A percentile compares a stretch with the other conserved stretches of the same genome.
phyloP scores from a whole-genome alignment of 2,888 invertebrate species.

The Parasteatoda lunata region DNA sequence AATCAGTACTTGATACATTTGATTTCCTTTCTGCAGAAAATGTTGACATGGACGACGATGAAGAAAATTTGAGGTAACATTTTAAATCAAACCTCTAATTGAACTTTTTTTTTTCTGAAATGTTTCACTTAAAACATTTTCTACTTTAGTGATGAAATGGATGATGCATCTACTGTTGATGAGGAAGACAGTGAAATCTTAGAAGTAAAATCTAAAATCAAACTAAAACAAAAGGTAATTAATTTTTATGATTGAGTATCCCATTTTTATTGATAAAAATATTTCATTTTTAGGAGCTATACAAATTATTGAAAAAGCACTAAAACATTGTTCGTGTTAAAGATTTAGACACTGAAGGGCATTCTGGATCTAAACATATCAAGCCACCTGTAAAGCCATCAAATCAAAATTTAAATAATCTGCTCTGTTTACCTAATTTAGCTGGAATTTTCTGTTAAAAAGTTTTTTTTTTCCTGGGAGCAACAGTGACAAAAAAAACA shows the following conservation, averaged over 20 bases:
- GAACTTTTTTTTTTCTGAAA: not conserved
- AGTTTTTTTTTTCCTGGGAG: no score
- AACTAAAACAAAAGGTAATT: slow-evolving; percentile 61
- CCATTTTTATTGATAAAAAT: not conserved
- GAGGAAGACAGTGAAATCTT: slow-evolving; percentile 70
- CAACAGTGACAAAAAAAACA: no score
- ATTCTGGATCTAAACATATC: no score
- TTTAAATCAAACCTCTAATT: not conserved
- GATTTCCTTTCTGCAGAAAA: slow-evolving; percentile 89
- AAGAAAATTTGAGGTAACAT: slow-evolving; percentile 74
- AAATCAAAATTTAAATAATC: no score
- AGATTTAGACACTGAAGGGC: no score
- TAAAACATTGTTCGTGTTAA: no score
- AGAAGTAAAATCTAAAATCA: slow-evolving; percentile 61
- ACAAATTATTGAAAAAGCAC: not conserved
- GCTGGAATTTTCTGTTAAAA: no score
- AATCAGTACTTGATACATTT: slow-evolving; percentile 96
- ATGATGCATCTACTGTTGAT: slow-evolving; percentile 69
- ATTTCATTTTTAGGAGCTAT: not conserved
- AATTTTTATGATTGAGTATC: not conserved
- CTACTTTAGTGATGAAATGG: slow-evolving; percentile 70
- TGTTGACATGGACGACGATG: slow-evolving; percentile 92
- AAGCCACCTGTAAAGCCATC: no score
- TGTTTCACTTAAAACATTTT: not conserved
- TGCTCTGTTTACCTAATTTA: no score